Evolutionary conservation across 2,113 vertebrate genomes (phyloP), one percentile per base, ranked within the genome.

Genomic region (Nycticryphes semicollaris): DNA sequence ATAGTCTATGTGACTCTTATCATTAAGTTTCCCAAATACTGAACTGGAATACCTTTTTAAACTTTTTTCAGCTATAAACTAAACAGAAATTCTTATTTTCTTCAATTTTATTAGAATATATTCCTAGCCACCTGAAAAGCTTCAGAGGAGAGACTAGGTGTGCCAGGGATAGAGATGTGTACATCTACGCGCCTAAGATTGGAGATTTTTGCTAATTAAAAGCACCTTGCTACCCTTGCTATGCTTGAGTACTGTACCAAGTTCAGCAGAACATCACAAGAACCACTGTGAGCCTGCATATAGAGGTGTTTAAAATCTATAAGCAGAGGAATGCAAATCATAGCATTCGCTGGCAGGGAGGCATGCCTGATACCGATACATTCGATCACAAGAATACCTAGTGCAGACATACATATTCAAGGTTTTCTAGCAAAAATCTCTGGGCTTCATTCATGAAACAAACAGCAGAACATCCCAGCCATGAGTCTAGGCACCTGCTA

Each of bases 171-270:
- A 93, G 21, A 68, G 19, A 43, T 10, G 7, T 35, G 33, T 10
- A 39, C 1, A 1, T 18, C 25, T 31, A 68, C 1, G 1, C 6
- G 45, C 8, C 23, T 53, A 24, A 77, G 50, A 51, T 0, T 43
- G 28, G 24, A 84, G 39, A 56, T 37, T 78, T 70, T n/a, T 89
- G 19, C 87, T 64, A 48, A 54, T 30, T 75, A 33, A 23, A 87
- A 16, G 39, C 30, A 53, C 23, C 1, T 54, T 19, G 1, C 33
- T 75, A 35, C 21, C 33, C 17, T 57, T 67, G 33, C 37, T 66
- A 41, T 14, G 23, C 37, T 59, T 84, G n/a, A 19, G 18, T 57
- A 43, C 27, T 28, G 28, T 28, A 57, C 25, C 18, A 86, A 69
- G 12, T 54, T 74, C 47, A 74, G 16, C n/a, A 87, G 28, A 59